Percentiles rank a stretch among this genome's conserved stretches.
Evolutionary conservation across 2,113 vertebrate genomes (phyloP).

Genomic region (Centropus bengalensis): DNA sequence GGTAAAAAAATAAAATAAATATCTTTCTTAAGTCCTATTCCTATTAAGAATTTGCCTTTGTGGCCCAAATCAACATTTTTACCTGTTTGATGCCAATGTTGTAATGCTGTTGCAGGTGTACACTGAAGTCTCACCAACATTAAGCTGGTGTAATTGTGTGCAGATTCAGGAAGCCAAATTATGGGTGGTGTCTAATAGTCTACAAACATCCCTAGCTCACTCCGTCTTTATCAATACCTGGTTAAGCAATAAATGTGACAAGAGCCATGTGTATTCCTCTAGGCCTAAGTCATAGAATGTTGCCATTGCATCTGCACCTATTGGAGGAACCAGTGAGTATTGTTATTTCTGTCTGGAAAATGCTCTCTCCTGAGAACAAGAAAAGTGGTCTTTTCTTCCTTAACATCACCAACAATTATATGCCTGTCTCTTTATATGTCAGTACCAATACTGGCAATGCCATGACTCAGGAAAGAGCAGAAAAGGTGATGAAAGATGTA

Average conservation of each 20-base stretch:
- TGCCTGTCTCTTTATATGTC: background rate
- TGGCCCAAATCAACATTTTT: background rate
- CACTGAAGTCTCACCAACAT: background rate
- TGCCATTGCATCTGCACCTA: accelerated
- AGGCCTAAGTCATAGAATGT: background rate
- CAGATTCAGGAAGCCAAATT: background rate
- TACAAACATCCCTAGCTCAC: background rate
- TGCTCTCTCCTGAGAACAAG: background rate
- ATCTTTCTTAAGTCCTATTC: background rate
- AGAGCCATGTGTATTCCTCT: background rate
- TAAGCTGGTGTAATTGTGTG: background rate
- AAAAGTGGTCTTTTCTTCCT: background rate
- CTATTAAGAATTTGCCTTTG: no score
- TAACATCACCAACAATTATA: background rate
- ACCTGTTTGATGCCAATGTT: background rate
- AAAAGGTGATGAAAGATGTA: background rate
- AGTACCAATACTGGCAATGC: background rate
- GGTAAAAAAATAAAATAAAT: background rate
- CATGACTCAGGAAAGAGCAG: background rate
- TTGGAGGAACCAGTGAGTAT: background rate
- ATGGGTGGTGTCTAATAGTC: background rate
- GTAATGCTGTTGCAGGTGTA: background rate
- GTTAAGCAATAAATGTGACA: background rate
- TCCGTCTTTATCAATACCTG: background rate
- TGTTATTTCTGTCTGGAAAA: background rate